These are phyloP conservation scores for Thaumatotibia leucotreta DNA, from an alignment of 1,140 invertebrate species.

Conservation along the genomic window DNA sequence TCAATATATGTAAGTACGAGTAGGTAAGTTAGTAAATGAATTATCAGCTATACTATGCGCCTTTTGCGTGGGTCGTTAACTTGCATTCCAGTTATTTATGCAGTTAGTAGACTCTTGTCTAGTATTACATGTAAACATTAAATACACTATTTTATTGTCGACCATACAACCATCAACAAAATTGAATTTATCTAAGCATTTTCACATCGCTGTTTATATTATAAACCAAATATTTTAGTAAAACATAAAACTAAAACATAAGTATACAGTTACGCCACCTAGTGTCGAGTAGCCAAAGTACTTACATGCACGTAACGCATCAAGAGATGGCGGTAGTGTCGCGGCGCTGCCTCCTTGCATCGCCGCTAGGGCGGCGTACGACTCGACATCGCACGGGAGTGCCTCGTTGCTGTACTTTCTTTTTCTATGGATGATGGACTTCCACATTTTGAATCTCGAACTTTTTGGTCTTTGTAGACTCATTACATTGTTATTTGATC, in stretches of 20 bases:
- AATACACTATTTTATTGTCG: too few relatives aligned
- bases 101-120: not conserved
- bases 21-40: not conserved
- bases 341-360: constrained; percentile 65
- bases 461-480: constrained; percentile 61
- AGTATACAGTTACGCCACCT: constrained; percentile 37
- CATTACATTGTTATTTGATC: constrained; percentile 52
- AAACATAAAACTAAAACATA: not conserved
- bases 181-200: too few relatives aligned
- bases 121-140: too few relatives aligned
- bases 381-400: constrained; percentile 53
- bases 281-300: constrained; percentile 49
- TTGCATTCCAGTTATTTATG: not conserved
- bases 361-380: constrained; percentile 61
- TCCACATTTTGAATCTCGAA: constrained; percentile 65
- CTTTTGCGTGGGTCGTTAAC: not conserved
- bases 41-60: not conserved
- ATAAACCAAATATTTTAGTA: too few relatives aligned
- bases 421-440: constrained; percentile 63
- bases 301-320: constrained; percentile 70
- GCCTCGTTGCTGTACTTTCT: constrained; percentile 69
- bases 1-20: not conserved
- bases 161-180: too few relatives aligned
- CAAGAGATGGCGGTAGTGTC: constrained; percentile 68
- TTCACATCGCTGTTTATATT: too few relatives aligned